Evolutionary conservation across 1,140 invertebrate genomes (phyloP).

Genomic region (Archegozetes longisetosus): DNA sequence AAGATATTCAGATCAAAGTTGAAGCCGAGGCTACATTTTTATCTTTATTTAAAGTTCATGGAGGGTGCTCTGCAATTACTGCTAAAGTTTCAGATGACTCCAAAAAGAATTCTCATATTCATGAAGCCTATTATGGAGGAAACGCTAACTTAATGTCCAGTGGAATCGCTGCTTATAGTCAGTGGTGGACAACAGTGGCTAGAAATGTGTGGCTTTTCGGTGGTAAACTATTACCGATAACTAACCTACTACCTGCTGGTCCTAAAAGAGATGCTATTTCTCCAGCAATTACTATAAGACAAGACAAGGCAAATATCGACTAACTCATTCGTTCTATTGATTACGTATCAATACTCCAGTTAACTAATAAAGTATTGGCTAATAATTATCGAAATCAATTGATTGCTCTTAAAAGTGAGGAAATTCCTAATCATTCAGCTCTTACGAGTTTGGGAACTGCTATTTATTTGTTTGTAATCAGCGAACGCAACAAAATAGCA

Average conservation of each 20-base stretch:
- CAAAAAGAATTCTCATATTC: not conserved
- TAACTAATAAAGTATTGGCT: too few relatives aligned
- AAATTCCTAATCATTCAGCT: too few relatives aligned
- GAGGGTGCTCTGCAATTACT: not conserved
- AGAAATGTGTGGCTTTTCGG: not conserved
- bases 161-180: not conserved
- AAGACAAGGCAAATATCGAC: not conserved
- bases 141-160: not conserved
- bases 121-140: not conserved
- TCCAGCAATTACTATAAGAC: not conserved
- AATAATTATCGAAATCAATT: too few relatives aligned
- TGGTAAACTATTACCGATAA: not conserved
- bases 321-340: not conserved
- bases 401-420: too few relatives aligned
- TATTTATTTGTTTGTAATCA: too few relatives aligned
- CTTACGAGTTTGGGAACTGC: too few relatives aligned
- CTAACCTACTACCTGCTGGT: not conserved
- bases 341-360: too few relatives aligned
- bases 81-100: not conserved
- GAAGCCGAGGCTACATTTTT: not conserved
- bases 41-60: not conserved
- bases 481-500: too few relatives aligned
- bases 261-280: not conserved
- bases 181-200: not conserved
- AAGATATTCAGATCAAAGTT: not conserved